Evolutionary conservation across 2,888 invertebrate genomes (phyloP), one percentile per base, ranked within the genome.

Genomic region (Drosophila suboccidentalis): DNA sequence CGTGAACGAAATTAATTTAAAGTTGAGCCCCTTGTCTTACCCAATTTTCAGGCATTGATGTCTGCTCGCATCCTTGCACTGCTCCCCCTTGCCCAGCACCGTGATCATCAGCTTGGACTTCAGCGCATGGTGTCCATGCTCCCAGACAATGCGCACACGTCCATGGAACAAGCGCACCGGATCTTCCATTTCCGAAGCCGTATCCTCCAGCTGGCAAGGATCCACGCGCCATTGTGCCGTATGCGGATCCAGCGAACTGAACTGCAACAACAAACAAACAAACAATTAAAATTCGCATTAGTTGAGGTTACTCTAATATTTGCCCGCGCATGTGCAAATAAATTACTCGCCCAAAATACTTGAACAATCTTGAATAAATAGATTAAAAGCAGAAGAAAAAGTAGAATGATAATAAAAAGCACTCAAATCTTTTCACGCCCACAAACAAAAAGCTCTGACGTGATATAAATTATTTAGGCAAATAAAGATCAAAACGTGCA

Each of bases 61-160:
- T 65, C 91, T 92, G 39, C 77, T 86, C 34, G 53, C 79, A 32
- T 89, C 85, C 60, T 90, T 90, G 63, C 93, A 93, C 61, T 91
- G 90, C 53, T 86, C 87, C n/a, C 92, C 92, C 73, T 92, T 92
- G 13, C 93, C 93, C 63, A 93, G 76, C 29, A 91, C 92, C 0
- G 93, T 93, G 11, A 93, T 82, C 90, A 92, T 91, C 36, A 93
- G 78, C 70, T 92, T 92, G 3, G 92, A 92, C 51, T 89, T 81
- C 11, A 92, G 78, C 0, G 86, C 75, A 47, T 92, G 82, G 39
- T 84, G 86, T 15, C 80, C 82, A 51, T 93, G 93, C 29, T 92
- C 91, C 94, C 95, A 95, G 43, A 94, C 93, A 50, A 95, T 93
- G 79, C 93, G 93, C 66, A 95, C 92, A 71, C 94, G 94, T 3